These are phyloP conservation scores for Myathropa florea DNA, from an alignment of 2,888 invertebrate species.

Conservation along the genomic window DNA sequence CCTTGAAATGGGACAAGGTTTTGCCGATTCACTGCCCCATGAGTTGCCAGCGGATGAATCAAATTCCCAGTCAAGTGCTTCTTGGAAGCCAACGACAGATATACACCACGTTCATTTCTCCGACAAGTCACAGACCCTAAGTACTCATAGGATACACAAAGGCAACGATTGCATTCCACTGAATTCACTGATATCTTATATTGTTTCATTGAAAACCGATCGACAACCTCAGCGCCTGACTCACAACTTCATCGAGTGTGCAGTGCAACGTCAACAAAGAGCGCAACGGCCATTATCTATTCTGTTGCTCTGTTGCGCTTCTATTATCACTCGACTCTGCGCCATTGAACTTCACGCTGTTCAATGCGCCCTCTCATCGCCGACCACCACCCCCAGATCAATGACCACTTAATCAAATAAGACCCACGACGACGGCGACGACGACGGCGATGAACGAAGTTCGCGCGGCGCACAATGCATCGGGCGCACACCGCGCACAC, in stretches of 20 bases:
- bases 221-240: not conserved
- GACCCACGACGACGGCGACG: constrained; percentile 13
- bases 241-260: not conserved
- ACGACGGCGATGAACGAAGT: not conserved
- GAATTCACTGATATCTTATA: not conserved
- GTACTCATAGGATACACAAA: not conserved
- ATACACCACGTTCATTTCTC: too few relatives aligned
- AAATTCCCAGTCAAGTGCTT: not conserved
- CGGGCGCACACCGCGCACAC: too few relatives aligned
- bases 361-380: constrained; percentile 6
- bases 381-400: constrained; percentile 38
- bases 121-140: not conserved
- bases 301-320: constrained; percentile 5
- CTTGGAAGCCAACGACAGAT: not conserved
- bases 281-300: constrained; percentile 43
- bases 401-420: constrained; percentile 64
- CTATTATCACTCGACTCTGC: constrained; percentile 48
- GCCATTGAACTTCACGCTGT: constrained; percentile 61
- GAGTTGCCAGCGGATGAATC: not conserved
- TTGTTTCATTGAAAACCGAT: not conserved
- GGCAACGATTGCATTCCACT: not conserved
- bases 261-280: constrained; percentile 15
- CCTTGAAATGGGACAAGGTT: not conserved
- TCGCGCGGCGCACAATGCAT: constrained; percentile 6
- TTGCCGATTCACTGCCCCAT: not conserved